phyloP scores from a whole-genome alignment of 2,113 vertebrate genomes.

The Misgurnus mizolepis region DNA sequence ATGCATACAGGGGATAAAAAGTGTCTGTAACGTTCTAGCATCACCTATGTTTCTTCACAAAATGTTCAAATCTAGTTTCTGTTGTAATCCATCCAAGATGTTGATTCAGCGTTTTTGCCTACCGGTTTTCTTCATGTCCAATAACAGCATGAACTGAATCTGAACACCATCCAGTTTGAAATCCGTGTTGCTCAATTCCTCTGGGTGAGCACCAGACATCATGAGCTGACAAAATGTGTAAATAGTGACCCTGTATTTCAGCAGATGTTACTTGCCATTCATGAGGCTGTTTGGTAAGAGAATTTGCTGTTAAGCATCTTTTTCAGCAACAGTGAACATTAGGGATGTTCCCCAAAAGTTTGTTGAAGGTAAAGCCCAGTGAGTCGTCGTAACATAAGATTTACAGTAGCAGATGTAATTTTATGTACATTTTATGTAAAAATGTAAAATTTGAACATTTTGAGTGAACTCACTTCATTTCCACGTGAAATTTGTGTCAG shows the following conservation, averaged over 20 bases:
- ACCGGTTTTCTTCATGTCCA: neutral
- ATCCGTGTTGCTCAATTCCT: constrained; percentile 38
- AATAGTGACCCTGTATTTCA: constrained; percentile 15
- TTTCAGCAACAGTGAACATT: too few species aligned
- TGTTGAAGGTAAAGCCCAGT: too few species aligned
- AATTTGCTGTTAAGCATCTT: neutral
- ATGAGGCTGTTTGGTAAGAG: constrained; percentile 9
- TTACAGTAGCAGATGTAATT: too few species aligned
- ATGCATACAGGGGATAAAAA: too few species aligned
- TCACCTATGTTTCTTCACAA: neutral
- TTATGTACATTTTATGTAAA: too few species aligned
- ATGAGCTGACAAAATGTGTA: constrained; percentile 21
- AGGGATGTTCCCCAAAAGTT: too few species aligned
- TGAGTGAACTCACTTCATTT: too few species aligned
- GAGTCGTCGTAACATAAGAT: too few species aligned
- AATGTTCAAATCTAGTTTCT: neutral
- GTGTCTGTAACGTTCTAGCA: too few species aligned
- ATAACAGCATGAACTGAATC: neutral
- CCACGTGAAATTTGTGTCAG: too few species aligned
- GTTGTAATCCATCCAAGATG: neutral
- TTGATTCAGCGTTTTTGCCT: neutral
- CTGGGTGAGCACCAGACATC: constrained; percentile 41
- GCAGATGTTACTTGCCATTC: neutral
- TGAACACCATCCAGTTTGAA: constrained; percentile 29
- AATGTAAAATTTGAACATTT: too few species aligned